These are phyloP conservation scores for Eleutherodactylus coqui DNA, from an alignment of 2,797 vertebrate genomes.

Conservation along the genomic window DNA sequence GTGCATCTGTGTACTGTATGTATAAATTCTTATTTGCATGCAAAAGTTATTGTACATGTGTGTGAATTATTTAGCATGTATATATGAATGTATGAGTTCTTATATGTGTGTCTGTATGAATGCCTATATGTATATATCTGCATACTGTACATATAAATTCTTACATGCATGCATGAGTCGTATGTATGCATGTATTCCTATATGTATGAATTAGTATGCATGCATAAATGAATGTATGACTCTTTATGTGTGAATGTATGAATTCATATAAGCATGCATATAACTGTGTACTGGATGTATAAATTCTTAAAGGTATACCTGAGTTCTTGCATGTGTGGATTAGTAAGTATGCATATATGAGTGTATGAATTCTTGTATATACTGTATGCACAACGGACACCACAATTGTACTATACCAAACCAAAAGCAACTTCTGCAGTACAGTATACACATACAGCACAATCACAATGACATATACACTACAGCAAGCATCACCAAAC, in stretches of 20 bases:
- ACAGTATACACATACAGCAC: background rate
- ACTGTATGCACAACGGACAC: background rate
- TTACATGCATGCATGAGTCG: too few relatives aligned
- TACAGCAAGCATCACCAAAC: background rate
- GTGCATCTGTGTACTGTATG: background rate
- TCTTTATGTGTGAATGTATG: background rate
- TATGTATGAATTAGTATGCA: background rate
- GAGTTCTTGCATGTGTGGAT: background rate
- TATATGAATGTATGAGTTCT: background rate
- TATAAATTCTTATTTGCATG: background rate
- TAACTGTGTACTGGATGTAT: background rate
- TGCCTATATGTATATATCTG: background rate
- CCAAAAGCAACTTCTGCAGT: background rate
- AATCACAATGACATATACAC: background rate
- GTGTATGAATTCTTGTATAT: background rate
- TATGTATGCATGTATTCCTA: background rate
- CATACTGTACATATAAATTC: background rate
- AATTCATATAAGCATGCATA: background rate
- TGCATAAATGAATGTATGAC: background rate
- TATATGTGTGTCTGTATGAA: background rate
- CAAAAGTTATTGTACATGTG: background rate
- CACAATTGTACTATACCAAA: background rate
- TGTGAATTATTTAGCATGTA: background rate
- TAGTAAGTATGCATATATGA: background rate
- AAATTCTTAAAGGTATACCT: background rate